Base-by-base conservation (phyloP, 2,797 vertebrate genomes). In the Gila robusta region DNA sequence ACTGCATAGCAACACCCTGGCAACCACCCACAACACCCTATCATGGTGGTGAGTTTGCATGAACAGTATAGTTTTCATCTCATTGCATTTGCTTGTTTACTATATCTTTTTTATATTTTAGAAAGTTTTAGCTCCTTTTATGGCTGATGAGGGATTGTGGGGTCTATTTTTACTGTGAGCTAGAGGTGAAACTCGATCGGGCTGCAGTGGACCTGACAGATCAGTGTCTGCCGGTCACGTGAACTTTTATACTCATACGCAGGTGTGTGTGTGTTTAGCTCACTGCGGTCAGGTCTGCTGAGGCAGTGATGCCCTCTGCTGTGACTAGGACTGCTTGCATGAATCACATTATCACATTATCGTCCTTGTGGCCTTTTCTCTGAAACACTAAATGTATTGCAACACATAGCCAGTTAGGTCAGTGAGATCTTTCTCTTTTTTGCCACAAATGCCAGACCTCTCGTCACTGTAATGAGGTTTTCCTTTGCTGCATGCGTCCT, bases 161-260 rank as follows among this genome's bases (percentile, higher is more conserved):
- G 74, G 47, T 86, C 83, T 90, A 90, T 90, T 90, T 88, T 88
- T 90, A 84, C 70, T 73, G 41, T 26, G 32, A 49, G 66, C 37
- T 26, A 54, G 80, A 79, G 54, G 64, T 85, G 87, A 90, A 90
- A 85, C 86, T 78, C 71, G 56, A 84, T 59, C 49, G 2, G n/a
- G 19, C 26, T 28, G 21, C 28, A 5, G 69, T 76, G 41, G 64
- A 73, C 59, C n/a, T 73, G 78, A 76, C 64, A 49, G 62, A 77
- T 76, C 28, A 79, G 81, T 79, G 76, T 76, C 59, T 71, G 84
- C 12, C 16, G 19, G 7, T 77, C 64, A 69, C 26, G 44, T 49
- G 78, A 86, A 85, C 67, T 72, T 76, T 52, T 86, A 7, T 69
- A 82, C 86, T 80, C 3, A n/a, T 56, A 67, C 54, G 64, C 85